phyloP scores from a whole-genome alignment of 1,140 invertebrate genomes.

The Platyscapa corneri region DNA sequence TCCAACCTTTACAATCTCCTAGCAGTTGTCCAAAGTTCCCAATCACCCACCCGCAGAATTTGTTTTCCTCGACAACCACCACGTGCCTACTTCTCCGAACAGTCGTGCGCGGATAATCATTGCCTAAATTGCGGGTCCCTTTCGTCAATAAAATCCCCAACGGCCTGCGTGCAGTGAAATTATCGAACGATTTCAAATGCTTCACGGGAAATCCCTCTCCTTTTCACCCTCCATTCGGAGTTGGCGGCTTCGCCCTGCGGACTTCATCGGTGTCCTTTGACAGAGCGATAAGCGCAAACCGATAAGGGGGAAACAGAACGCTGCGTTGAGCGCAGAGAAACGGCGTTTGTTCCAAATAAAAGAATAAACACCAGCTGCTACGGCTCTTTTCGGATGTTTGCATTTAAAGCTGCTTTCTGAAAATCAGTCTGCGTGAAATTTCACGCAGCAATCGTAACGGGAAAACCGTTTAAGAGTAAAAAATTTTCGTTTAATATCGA shows the following conservation, averaged over 20 bases:
- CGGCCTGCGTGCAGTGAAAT: not conserved
- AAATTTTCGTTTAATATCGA: too few relatives aligned
- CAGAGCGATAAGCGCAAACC: not conserved
- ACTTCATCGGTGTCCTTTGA: not conserved
- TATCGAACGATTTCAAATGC: slow-evolving; percentile 14
- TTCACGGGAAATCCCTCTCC: slow-evolving; percentile 11
- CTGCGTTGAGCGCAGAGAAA: not conserved
- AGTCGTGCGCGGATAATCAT: not conserved
- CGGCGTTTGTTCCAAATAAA: not conserved
- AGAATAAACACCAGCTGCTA: not conserved
- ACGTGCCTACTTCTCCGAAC: not conserved
- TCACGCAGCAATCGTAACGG: too few relatives aligned
- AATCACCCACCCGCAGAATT: too few relatives aligned
- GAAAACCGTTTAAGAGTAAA: too few relatives aligned
- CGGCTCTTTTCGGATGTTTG: too few relatives aligned
- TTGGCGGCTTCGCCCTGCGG: not conserved
- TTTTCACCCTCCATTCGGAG: not conserved
- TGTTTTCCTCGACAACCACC: too few relatives aligned
- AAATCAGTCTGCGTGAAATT: too few relatives aligned
- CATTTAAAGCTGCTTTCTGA: too few relatives aligned
- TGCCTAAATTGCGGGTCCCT: not conserved
- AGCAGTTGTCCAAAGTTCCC: too few relatives aligned
- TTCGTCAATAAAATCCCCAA: not conserved
- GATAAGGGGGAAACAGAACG: not conserved
- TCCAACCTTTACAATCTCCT: too few relatives aligned